A percentile compares a stretch with the other conserved stretches of the same genome.
Evolutionary conservation across 1,140 invertebrate genomes (phyloP).

Genomic region (Calephelis virginiensis): DNA sequence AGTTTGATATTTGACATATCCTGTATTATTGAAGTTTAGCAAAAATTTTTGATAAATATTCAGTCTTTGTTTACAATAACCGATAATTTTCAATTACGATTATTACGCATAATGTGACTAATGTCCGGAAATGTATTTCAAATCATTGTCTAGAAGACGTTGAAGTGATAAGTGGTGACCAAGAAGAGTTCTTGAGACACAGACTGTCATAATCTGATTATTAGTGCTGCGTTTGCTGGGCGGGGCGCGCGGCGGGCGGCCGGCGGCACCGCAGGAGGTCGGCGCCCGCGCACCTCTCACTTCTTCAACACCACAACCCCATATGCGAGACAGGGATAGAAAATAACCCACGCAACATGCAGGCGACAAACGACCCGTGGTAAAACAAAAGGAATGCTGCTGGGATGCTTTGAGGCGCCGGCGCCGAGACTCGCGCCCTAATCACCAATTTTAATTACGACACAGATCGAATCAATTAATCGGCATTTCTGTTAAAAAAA

Average conservation of each 20-base stretch:
- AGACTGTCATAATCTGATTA: slow-evolving; percentile 77
- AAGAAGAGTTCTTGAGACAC: slow-evolving; percentile 53
- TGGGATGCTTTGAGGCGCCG: slow-evolving; percentile 75
- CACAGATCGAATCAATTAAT: slow-evolving; percentile 78
- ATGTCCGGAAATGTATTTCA: not conserved
- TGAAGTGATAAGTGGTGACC: slow-evolving; percentile 62
- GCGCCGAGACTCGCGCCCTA: slow-evolving; percentile 71
- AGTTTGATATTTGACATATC: too few relatives aligned
- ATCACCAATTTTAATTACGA: slow-evolving; percentile 78
- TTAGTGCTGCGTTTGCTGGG: slow-evolving; percentile 66
- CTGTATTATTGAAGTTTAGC: too few relatives aligned
- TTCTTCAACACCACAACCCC: slow-evolving; percentile 33
- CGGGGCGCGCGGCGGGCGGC: slow-evolving; percentile 73
- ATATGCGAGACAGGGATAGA: slow-evolving; percentile 36
- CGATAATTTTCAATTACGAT: not conserved
- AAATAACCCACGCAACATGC: slow-evolving; percentile 48
- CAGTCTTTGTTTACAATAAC: too few relatives aligned
- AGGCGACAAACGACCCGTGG: slow-evolving; percentile 77
- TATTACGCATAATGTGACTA: too few relatives aligned
- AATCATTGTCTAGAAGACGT: slow-evolving; percentile 49
- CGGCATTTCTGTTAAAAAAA: slow-evolving; percentile 76
- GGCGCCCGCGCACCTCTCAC: slow-evolving; percentile 62
- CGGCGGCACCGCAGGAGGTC: slow-evolving; percentile 69
- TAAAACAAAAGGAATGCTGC: slow-evolving; percentile 78
- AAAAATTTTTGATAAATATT: too few relatives aligned